These are phyloP conservation scores for Sebastes baramenuke DNA, from an alignment of 2,797 vertebrate species.

Conservation along the genomic window DNA sequence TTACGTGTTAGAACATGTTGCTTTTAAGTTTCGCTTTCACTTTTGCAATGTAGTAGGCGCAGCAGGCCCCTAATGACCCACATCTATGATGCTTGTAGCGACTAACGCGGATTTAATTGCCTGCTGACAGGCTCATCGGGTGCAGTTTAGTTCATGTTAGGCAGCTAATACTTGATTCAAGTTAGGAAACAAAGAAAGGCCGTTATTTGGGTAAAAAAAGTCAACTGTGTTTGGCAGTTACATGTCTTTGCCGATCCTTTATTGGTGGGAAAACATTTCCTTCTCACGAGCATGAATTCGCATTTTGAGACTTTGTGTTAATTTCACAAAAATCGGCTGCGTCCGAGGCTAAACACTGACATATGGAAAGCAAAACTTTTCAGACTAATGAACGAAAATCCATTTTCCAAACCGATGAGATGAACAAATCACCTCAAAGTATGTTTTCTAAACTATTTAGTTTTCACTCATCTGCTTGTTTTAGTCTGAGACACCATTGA, in stretches of 20 bases:
- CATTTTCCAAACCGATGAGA: constrained; percentile 13
- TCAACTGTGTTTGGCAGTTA: background rate
- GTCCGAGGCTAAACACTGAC: background rate
- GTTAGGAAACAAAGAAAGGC: background rate
- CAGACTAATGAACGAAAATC: background rate
- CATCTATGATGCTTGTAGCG: too few relatives aligned
- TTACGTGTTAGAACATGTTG: too few relatives aligned
- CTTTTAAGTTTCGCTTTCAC: too few relatives aligned
- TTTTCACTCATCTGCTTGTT: constrained; percentile 11
- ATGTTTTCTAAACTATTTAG: background rate
- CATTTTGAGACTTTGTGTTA: background rate
- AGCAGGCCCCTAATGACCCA: too few relatives aligned
- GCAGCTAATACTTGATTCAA: constrained; percentile 42
- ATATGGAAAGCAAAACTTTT: background rate
- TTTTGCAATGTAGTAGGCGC: too few relatives aligned
- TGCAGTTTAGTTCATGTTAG: constrained; percentile 8
- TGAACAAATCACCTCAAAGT: constrained; percentile 16
- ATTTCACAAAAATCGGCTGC: background rate
- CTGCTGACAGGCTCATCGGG: too few relatives aligned
- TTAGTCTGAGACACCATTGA: constrained; percentile 7
- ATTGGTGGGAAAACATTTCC: background rate
- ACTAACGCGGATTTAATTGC: fast-evolving
- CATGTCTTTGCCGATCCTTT: background rate
- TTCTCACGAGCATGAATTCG: background rate
- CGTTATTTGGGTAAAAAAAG: background rate